These are phyloP conservation scores for Vidua macroura DNA, from an alignment of 2,113 vertebrate species.

Conservation along the genomic window DNA sequence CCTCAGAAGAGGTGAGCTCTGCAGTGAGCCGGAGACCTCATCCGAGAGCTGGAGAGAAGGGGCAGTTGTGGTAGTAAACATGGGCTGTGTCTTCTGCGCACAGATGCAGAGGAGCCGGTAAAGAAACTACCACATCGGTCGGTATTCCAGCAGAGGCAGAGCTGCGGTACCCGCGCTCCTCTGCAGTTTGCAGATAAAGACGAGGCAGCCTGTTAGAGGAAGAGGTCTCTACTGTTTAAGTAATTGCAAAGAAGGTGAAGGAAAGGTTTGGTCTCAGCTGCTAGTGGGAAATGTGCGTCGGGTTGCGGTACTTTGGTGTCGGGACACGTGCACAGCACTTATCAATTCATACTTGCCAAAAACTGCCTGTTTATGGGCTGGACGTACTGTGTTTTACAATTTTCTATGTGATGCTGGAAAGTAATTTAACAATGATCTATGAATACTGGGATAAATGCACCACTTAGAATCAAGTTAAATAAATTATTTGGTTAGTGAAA, in stretches of 20 bases:
- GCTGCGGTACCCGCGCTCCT: background rate
- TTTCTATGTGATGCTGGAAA: background rate
- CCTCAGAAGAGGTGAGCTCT: background rate
- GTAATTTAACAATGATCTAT: background rate
- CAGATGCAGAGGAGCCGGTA: background rate
- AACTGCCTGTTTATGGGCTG: background rate
- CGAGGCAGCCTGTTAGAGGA: background rate
- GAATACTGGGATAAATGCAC: background rate
- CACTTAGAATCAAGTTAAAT: background rate
- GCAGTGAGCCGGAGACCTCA: background rate
- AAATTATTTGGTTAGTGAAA: background rate
- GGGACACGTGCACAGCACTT: rapidly evolving
- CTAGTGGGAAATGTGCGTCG: background rate
- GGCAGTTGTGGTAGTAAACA: rapidly evolving
- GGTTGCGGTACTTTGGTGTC: background rate
- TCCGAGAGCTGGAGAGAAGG: background rate
- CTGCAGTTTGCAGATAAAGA: background rate
- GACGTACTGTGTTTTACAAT: background rate
- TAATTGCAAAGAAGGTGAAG: background rate
- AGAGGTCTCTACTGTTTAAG: background rate
- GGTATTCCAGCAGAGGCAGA: background rate
- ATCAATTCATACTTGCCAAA: background rate
- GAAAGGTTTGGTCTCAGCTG: background rate
- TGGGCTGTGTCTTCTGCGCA: background rate
- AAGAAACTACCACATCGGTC: background rate